A percentile compares a stretch with the other conserved stretches of the same genome.
Evolutionary conservation across 2,113 vertebrate species (phyloP).

Genomic region (Ondatra zibethicus): DNA sequence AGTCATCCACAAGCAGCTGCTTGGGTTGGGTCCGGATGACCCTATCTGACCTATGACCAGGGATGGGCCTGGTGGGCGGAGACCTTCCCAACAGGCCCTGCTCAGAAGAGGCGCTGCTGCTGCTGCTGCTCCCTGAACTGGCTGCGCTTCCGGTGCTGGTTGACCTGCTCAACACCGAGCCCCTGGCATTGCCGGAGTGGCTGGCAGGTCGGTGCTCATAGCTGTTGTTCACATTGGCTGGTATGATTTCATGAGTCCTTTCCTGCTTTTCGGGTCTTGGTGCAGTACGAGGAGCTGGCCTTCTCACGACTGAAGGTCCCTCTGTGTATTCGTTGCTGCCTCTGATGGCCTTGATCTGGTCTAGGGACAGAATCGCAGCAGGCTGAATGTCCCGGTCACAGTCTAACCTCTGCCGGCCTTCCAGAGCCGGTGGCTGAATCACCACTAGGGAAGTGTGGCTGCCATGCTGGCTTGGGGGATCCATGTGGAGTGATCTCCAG

Average conservation of each 20-base stretch:
- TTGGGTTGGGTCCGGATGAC: slow-evolving; percentile 94
- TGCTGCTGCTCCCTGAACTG: slow-evolving; percentile 96
- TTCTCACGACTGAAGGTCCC: slow-evolving; percentile 93
- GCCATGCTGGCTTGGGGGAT: slow-evolving; percentile 95
- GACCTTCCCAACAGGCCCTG: slow-evolving; percentile 93
- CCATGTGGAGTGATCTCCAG: slow-evolving; percentile 95
- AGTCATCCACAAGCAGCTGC: slow-evolving; percentile 88
- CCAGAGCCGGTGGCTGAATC: slow-evolving; percentile 93
- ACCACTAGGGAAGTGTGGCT: slow-evolving; percentile 92
- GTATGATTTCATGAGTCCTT: slow-evolving; percentile 96
- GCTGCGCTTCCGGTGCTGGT: slow-evolving; percentile 97
- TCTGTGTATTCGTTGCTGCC: slow-evolving; percentile 98
- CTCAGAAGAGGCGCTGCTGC: slow-evolving; percentile 95
- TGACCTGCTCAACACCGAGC: slow-evolving; percentile 92
- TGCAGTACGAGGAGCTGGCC: slow-evolving; percentile 86
- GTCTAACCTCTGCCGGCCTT: slow-evolving; percentile 92
- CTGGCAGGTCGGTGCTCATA: slow-evolving; percentile 88
- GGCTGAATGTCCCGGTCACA: slow-evolving; percentile 91
- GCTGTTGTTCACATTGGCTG: slow-evolving; percentile 96
- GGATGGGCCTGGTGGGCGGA: slow-evolving; percentile 85
- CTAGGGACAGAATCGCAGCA: slow-evolving; percentile 94
- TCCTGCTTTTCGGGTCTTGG: slow-evolving; percentile 95
- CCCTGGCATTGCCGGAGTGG: slow-evolving; percentile 83
- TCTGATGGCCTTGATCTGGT: slow-evolving; percentile 98
- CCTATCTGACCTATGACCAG: slow-evolving; percentile 86